Evolutionary conservation across 2,113 vertebrate species (phyloP).

Genomic region (Amphiprion ocellaris): DNA sequence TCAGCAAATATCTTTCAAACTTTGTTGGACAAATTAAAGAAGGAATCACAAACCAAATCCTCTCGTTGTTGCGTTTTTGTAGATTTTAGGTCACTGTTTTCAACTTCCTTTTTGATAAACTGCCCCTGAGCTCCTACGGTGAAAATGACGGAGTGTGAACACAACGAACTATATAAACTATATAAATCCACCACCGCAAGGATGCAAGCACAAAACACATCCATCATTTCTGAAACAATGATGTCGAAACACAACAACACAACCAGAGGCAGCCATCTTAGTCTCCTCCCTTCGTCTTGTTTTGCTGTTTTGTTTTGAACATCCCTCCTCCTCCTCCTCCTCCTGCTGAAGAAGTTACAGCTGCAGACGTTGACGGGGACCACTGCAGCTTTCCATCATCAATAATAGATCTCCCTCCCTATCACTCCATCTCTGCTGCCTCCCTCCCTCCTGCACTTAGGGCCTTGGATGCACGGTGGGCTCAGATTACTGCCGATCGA

Average conservation of each 20-base stretch:
- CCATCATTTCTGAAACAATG: not conserved
- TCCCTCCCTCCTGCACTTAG: conserved; percentile 81
- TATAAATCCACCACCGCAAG: not conserved
- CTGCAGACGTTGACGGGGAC: conserved; percentile 62
- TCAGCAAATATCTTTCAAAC: not conserved
- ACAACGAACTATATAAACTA: not conserved
- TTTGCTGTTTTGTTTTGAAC: conserved; percentile 60
- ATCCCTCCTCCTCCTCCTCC: not conserved
- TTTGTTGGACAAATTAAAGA: conserved; percentile 17
- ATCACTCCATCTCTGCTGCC: conserved; percentile 77
- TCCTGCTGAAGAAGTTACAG: conserved; percentile 43
- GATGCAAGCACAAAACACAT: conserved; percentile 7
- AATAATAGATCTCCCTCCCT: conserved; percentile 85
- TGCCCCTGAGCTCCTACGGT: not conserved
- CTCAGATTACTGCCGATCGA: conserved; percentile 85
- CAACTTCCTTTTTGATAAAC: not conserved
- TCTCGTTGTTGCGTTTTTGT: not conserved
- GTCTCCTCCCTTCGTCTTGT: conserved; percentile 45
- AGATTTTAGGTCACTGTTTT: not conserved
- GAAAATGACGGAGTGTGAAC: not conserved
- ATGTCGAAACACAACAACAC: conserved; percentile 1
- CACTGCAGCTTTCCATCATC: conserved; percentile 83
- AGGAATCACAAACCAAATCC: not conserved
- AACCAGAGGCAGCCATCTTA: not conserved
- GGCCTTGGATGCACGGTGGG: conserved; percentile 61